These are phyloP conservation scores for Podarcis muralis DNA, from an alignment of 2,113 vertebrate genomes.

Conservation along the genomic window DNA sequence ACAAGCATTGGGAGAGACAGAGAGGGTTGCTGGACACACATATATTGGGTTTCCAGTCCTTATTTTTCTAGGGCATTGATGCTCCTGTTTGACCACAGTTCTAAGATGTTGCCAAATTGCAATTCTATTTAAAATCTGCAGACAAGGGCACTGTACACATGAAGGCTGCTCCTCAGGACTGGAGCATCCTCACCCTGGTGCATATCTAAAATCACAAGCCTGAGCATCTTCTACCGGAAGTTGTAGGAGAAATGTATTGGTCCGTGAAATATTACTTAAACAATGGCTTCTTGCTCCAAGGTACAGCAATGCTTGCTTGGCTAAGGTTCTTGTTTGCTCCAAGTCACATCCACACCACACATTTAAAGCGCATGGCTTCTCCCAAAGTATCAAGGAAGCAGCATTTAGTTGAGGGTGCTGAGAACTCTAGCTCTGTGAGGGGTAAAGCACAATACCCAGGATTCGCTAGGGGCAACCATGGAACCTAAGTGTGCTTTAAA, in stretches of 20 bases:
- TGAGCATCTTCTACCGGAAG: background rate
- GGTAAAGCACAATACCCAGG: no score
- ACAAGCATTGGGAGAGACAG: background rate
- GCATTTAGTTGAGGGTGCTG: no score
- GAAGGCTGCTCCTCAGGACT: background rate
- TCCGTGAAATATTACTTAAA: background rate
- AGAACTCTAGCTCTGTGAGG: no score
- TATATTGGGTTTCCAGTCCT: background rate
- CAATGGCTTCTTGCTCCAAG: background rate
- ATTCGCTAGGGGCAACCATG: no score
- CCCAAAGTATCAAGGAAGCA: no score
- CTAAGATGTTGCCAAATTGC: background rate
- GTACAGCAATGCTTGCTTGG: background rate
- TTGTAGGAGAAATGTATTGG: no score
- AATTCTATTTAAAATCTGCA: background rate
- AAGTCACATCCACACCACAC: background rate
- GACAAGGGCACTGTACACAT: no score
- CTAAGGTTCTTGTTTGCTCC: background rate
- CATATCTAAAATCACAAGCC: background rate
- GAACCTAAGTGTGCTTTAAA: no score
- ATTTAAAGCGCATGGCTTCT: no score
- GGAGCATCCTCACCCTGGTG: background rate
- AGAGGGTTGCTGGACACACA: background rate
- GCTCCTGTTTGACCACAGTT: background rate
- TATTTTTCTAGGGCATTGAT: background rate